Base-by-base conservation (phyloP, 64 coral and sea anemone genomes). In the Exaiptasia diaphana region DNA sequence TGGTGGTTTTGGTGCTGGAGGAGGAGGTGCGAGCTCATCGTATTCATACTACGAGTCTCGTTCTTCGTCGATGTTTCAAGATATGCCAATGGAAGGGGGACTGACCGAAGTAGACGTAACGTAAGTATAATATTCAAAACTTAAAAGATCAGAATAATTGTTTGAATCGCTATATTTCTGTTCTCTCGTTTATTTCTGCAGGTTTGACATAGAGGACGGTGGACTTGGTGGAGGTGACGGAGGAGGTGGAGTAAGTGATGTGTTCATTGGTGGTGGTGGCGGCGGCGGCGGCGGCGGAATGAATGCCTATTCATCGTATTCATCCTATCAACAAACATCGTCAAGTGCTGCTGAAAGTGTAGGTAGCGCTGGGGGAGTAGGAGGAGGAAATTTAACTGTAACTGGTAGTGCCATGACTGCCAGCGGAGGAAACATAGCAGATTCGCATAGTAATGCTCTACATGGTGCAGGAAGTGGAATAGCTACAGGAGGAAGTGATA, bases 201-300 rank as follows among this genome's bases (percentile, higher is more conserved):
- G 61, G 61, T 65, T 65, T 38, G 61, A 65, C 21, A 65, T 65
- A 20, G 61, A 65, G 38, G 61, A 65, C 30, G 61, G 61, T 15
- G 61, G 30, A 34, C 30, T 28, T 35, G 61, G 12, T 18, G 61
- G 61, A 29, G 57, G 57, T 26, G 57, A 29, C 26, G 57, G 27
- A 2, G 61, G 28, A n/a, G 61, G 32, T 18, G 61, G 61, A 1
- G 61, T 0, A 36, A 35, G 61, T 35, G 30, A 23, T 4, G 32
- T 20, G 0, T 30, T 61, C 4, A 26, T 26, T 15, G 57, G 57
- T 29, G 57, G n/a, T 17, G 60, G 60, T 34, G 60, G 29, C n/a
- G 60, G 60, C n/a, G 61, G 61, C 6, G 61, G 32, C 0, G 61
- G 61, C n/a, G 61, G 61, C 21, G 31, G 59, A 17, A 14, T 3